Percentiles rank a stretch among this genome's conserved stretches.
Evolutionary conservation across 2,113 vertebrate species (phyloP).

Genomic region (Caloenas nicobarica): DNA sequence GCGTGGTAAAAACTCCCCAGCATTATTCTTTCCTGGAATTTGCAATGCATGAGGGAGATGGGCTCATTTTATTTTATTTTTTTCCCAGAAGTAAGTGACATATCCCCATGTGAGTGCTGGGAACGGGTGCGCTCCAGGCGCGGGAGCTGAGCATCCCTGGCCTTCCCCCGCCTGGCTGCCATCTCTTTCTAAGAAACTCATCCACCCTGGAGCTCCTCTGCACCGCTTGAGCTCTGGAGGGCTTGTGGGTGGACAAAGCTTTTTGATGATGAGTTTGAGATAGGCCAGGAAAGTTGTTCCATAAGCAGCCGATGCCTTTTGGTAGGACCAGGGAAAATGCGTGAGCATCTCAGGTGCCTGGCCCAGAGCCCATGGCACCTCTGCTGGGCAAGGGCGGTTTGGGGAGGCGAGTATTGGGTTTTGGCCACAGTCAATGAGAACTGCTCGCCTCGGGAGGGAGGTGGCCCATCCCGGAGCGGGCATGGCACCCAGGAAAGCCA

Average conservation of each 20-base stretch:
- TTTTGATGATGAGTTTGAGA: neutral
- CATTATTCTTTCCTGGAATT: constrained; percentile 36
- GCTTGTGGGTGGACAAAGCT: neutral
- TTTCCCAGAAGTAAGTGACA: constrained; percentile 1
- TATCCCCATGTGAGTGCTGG: neutral
- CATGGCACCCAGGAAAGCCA: neutral
- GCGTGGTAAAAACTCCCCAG: neutral
- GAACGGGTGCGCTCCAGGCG: neutral
- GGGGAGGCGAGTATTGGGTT: neutral
- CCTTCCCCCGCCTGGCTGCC: neutral
- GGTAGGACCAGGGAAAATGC: neutral
- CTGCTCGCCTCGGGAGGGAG: neutral
- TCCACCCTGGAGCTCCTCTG: neutral
- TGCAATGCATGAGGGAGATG: constrained; percentile 50
- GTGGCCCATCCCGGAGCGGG: neutral
- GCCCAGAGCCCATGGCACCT: neutral
- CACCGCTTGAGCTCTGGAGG: neutral
- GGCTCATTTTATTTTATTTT: neutral
- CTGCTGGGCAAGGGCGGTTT: neutral
- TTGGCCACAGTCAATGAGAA: neutral
- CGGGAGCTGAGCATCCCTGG: neutral
- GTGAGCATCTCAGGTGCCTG: neutral
- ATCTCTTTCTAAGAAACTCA: constrained; percentile 17
- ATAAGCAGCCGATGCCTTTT: neutral
- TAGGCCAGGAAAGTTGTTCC: neutral